Conservation (phyloP, 2,113 vertebrate species). For the Menura novaehollandiae region DNA sequence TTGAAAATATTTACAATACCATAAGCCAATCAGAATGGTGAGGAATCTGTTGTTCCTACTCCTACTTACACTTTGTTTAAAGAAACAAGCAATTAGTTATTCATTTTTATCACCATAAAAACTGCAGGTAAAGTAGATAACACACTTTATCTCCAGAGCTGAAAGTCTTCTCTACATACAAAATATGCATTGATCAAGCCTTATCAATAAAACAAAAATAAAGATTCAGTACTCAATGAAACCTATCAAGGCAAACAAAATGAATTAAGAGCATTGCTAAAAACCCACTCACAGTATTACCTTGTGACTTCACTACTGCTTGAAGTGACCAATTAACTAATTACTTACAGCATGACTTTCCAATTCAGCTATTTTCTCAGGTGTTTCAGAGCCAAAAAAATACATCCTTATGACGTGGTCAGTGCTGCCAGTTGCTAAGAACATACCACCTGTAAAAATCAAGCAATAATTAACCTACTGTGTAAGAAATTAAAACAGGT, state of each 20-base stretch:
- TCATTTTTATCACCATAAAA: background rate
- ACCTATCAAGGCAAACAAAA: background rate
- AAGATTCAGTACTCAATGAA: background rate
- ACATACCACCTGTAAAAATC: conserved; percentile 87
- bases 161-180: background rate
- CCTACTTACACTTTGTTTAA: background rate
- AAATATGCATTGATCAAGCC: background rate
- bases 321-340: background rate
- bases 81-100: background rate
- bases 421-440: conserved; percentile 94
- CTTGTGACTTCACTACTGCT: background rate
- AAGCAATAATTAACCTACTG: background rate
- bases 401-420: conserved; percentile 98
- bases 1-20: background rate
- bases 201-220: background rate
- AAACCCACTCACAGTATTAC: background rate
- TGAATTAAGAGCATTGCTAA: background rate
- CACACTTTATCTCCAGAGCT: background rate
- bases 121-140: background rate
- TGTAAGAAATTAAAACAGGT: background rate
- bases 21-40: background rate
- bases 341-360: conserved; percentile 89
- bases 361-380: conserved; percentile 92
- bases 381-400: conserved; percentile 89
- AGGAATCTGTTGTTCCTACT: background rate